phyloP scores from a whole-genome alignment of 2,113 vertebrate species.

The Dromaius novaehollandiae region DNA sequence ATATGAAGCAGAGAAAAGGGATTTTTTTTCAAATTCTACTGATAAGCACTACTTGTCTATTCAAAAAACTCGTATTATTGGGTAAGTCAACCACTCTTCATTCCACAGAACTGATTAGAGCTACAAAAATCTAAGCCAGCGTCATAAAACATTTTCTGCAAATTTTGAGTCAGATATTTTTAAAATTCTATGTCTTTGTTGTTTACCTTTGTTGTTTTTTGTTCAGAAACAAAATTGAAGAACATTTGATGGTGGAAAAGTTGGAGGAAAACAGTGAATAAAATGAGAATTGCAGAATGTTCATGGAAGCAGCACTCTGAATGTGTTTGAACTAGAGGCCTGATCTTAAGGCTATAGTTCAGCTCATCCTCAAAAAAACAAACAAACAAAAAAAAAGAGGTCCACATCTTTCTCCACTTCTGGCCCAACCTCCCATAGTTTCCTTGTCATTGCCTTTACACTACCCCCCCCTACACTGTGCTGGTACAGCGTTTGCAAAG shows the following conservation, averaged over 20 bases:
- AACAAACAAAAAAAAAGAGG: not conserved
- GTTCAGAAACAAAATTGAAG: not conserved
- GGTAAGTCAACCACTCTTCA: not conserved
- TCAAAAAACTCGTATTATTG: not conserved
- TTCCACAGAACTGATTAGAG: not conserved
- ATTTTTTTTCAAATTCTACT: not conserved
- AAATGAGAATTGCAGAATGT: not conserved
- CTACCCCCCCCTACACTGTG: not conserved
- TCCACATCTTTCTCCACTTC: not conserved
- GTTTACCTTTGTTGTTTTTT: not conserved
- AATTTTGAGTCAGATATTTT: not conserved
- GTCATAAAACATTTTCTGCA: not conserved
- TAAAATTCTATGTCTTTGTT: not conserved
- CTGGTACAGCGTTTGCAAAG: not conserved
- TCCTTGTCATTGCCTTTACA: not conserved
- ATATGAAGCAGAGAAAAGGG: not conserved
- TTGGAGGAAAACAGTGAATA: not conserved
- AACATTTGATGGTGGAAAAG: not conserved
- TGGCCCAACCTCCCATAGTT: fast-evolving
- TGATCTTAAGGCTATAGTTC: not conserved
- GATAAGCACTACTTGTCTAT: not conserved
- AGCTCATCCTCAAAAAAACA: not conserved
- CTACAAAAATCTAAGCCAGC: not conserved
- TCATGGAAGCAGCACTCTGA: not conserved
- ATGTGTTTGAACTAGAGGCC: not conserved